phyloP scores from a whole-genome alignment of 2,888 invertebrate species.

The Colostygia pectinataria region DNA sequence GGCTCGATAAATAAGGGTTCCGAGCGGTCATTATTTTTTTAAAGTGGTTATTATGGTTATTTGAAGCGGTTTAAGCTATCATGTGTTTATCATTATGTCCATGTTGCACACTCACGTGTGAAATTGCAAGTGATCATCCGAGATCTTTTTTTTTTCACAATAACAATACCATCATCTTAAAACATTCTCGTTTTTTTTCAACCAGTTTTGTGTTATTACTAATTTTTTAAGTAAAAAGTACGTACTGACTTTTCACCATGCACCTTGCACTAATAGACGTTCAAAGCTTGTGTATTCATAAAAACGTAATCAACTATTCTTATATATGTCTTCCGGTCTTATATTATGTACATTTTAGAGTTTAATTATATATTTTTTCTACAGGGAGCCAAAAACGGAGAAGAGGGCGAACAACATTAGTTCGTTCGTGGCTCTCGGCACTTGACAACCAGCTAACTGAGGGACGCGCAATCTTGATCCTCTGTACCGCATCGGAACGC shows the following conservation, averaged over 20 bases:
- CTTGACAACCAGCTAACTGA: constrained; percentile 86
- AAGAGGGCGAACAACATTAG: constrained; percentile 94
- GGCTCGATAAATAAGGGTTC: no score
- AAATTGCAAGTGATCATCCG: constrained; percentile 8
- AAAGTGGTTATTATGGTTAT: no score
- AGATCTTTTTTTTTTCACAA: background rate
- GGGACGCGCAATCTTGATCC: constrained; percentile 76
- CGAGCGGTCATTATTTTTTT: no score
- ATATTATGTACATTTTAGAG: no score
- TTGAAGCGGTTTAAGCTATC: no score
- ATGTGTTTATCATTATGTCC: no score
- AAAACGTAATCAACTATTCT: no score
- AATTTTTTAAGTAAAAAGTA: constrained; percentile 1
- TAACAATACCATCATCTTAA: background rate
- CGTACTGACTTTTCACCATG: constrained; percentile 48
- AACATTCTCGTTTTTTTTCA: background rate
- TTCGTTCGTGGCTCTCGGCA: constrained; percentile 89
- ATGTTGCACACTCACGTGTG: background rate
- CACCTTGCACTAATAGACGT: constrained; percentile 56
- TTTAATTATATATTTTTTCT: constrained; percentile 26
- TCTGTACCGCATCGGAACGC: constrained; percentile 63
- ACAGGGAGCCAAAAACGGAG: constrained; percentile 92
- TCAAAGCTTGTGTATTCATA: constrained; percentile 12
- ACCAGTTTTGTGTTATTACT: constrained; percentile 1
- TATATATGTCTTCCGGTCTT: no score